Evolutionary conservation across 2,797 vertebrate genomes (phyloP).

Genomic region (Gambusia yucatana): DNA sequence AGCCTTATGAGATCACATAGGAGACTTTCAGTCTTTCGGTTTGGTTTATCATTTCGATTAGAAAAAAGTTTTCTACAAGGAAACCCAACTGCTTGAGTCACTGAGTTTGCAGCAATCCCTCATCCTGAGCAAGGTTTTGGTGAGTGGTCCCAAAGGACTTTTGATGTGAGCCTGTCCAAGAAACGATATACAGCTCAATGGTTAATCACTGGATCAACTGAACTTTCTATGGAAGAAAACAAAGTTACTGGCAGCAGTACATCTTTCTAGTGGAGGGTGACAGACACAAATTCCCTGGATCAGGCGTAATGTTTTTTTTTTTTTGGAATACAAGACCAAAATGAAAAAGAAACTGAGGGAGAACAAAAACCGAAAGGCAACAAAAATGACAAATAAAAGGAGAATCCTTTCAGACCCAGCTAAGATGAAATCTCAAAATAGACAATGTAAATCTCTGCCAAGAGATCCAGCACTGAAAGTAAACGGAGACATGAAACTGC

Average conservation of each 20-base stretch:
- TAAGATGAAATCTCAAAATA: not conserved
- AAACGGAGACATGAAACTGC: not conserved
- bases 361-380: not conserved
- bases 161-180: not conserved
- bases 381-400: not conserved
- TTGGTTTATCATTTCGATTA: not conserved
- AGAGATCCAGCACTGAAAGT: not conserved
- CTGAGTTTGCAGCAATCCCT: not conserved
- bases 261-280: not conserved
- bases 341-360: not conserved
- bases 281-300: not conserved
- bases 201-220: not conserved
- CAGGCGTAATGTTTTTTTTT: not conserved
- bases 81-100: not conserved
- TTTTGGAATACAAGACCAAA: not conserved
- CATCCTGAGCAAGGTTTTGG: not conserved
- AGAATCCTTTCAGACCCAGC: not conserved
- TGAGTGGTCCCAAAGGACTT: not conserved
- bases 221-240: not conserved
- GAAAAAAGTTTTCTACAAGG: not conserved
- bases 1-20: slow-evolving; percentile 22
- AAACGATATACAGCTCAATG: not conserved
- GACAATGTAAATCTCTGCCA: not conserved
- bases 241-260: not conserved
- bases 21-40: not conserved